These are phyloP conservation scores for Kryptolebias marmoratus DNA, from an alignment of 2,113 vertebrate genomes.

Conservation along the genomic window DNA sequence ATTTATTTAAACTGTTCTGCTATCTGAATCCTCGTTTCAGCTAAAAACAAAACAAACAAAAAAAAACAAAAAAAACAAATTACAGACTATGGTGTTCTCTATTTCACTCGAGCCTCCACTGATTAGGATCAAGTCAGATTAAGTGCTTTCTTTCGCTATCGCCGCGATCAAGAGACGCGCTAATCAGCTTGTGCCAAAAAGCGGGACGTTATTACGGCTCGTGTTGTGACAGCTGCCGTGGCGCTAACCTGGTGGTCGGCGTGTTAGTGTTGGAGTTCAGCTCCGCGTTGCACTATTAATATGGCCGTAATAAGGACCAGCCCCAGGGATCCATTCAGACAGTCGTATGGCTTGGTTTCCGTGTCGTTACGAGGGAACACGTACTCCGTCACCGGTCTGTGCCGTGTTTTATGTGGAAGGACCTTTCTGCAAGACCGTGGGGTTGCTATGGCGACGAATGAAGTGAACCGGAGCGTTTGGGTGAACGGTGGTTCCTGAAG, in stretches of 20 bases:
- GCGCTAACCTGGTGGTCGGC: conserved; percentile 22
- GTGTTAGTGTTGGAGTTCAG: conserved; percentile 21
- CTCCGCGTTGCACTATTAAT: conserved; percentile 48
- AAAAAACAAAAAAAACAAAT: conserved; percentile 18
- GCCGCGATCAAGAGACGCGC: neutral
- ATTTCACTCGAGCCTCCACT: conserved; percentile 1
- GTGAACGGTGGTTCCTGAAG: conserved; percentile 10
- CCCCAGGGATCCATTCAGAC: conserved; percentile 33
- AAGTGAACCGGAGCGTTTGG: conserved; percentile 24
- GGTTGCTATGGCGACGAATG: conserved; percentile 46
- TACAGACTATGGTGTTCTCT: conserved; percentile 2
- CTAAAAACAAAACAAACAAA: neutral
- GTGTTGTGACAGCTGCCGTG: conserved; percentile 17
- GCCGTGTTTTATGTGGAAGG: conserved; percentile 36
- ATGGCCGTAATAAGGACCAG: conserved; percentile 30
- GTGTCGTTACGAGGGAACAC: conserved; percentile 45
- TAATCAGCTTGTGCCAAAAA: neutral
- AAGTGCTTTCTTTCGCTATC: conserved; percentile 15
- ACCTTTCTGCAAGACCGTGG: conserved; percentile 1
- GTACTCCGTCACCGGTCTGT: conserved; percentile 33
- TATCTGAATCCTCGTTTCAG: conserved; percentile 9
- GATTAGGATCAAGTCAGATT: conserved; percentile 38
- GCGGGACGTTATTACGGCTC: conserved; percentile 13
- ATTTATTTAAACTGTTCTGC: conserved; percentile 32
- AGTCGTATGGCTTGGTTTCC: conserved; percentile 25